These are phyloP conservation scores for Alviniconcha marisindica DNA, from an alignment of 1,140 invertebrate species.

Conservation along the genomic window DNA sequence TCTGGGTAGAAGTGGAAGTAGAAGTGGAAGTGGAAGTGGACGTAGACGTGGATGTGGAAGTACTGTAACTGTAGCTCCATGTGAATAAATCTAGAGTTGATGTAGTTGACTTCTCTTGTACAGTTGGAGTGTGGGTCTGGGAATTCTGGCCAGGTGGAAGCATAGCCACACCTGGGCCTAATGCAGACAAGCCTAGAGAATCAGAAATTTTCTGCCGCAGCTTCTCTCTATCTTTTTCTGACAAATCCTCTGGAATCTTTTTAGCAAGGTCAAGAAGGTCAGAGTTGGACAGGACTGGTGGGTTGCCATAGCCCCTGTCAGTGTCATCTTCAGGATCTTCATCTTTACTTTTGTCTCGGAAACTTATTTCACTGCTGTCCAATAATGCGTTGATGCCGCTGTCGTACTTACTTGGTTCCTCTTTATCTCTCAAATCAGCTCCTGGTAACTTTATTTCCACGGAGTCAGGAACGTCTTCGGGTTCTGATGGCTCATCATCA, in stretches of 20 bases:
- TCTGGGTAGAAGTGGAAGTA: neutral
- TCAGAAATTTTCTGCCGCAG: neutral
- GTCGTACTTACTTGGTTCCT: too few relatives aligned
- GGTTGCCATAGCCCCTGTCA: too few relatives aligned
- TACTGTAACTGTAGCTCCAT: neutral
- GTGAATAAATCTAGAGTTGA: neutral
- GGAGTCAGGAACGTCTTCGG: too few relatives aligned
- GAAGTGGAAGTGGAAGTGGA: neutral
- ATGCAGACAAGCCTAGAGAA: neutral
- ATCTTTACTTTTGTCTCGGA: too few relatives aligned
- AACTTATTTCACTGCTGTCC: too few relatives aligned
- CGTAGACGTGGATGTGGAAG: neutral
- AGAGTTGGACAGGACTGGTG: too few relatives aligned
- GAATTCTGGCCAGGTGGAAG: neutral
- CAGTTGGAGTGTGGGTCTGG: neutral
- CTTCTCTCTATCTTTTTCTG: neutral
- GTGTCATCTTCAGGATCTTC: too few relatives aligned
- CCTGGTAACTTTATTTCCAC: too few relatives aligned
- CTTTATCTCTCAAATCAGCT: too few relatives aligned
- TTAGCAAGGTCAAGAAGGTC: neutral
- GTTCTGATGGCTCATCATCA: too few relatives aligned
- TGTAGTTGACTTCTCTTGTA: neutral
- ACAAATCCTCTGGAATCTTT: neutral
- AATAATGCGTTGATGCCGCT: too few relatives aligned
- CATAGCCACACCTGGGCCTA: neutral